Conservation (phyloP, 2,797 vertebrate species). For the Enteromius anoplus region DNA sequence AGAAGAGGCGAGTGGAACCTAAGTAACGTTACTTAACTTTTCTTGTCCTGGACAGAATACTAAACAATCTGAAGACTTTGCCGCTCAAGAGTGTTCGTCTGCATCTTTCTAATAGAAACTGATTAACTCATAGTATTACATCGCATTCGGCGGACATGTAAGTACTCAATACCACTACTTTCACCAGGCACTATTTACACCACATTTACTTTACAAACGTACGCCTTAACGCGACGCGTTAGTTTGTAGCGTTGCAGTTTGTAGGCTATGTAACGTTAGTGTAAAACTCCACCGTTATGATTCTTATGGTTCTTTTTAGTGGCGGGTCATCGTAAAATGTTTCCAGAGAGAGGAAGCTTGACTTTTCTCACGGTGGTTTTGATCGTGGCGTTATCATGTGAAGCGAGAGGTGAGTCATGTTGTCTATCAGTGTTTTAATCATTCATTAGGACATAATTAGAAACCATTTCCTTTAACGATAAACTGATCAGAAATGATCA, state of each 20-base stretch:
- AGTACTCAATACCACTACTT: slow-evolving; percentile 19
- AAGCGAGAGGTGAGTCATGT: slow-evolving; percentile 63
- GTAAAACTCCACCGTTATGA: background rate
- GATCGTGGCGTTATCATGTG: slow-evolving; percentile 56
- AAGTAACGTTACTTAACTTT: slow-evolving; percentile 22
- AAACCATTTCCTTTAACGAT: background rate
- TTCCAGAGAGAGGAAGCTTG: slow-evolving; percentile 34
- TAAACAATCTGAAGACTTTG: background rate
- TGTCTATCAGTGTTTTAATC: slow-evolving; percentile 6
- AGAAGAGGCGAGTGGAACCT: slow-evolving; percentile 46
- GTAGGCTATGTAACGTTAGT: background rate
- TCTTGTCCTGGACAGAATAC: slow-evolving; percentile 11
- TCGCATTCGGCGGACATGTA: background rate
- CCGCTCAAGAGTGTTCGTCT: background rate
- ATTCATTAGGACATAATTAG: background rate
- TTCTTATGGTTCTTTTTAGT: slow-evolving; percentile 25
- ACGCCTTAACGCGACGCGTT: background rate
- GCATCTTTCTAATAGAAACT: background rate
- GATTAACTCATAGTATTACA: background rate
- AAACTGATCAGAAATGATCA: background rate
- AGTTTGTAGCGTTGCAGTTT: background rate
- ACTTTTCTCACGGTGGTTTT: slow-evolving; percentile 52
- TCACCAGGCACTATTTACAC: background rate
- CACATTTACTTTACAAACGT: background rate
- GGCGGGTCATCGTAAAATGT: slow-evolving; percentile 47